Evolutionary conservation across 2,888 invertebrate species (phyloP).

Genomic region (Acleris holmiana): DNA sequence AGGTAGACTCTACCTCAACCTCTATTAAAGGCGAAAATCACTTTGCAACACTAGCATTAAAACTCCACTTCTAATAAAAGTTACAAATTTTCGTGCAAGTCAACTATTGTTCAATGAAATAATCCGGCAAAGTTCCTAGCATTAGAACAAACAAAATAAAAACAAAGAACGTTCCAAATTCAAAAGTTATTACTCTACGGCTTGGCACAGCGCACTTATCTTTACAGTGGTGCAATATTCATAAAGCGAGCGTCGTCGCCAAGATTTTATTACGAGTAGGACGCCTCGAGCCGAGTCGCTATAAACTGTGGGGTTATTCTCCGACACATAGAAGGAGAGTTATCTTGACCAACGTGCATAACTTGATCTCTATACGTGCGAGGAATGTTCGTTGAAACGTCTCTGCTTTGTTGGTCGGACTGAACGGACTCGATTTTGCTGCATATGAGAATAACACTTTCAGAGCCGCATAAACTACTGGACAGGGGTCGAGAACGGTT

Average conservation of each 20-base stretch:
- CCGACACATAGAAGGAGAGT: too few relatives aligned
- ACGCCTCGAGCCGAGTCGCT: slow-evolving; percentile 57
- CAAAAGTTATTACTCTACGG: slow-evolving; percentile 48
- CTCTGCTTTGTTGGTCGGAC: too few relatives aligned
- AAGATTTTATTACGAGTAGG: slow-evolving; percentile 74
- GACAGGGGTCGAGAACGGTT: slow-evolving; percentile 53
- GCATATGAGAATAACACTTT: slow-evolving; percentile 26
- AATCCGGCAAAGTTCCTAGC: not conserved
- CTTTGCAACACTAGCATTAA: too few relatives aligned
- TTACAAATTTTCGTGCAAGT: too few relatives aligned
- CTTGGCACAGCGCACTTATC: slow-evolving; percentile 66
- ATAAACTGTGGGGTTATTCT: slow-evolving; percentile 53
- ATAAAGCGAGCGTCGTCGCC: slow-evolving; percentile 68
- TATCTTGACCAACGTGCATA: too few relatives aligned
- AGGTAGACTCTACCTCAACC: too few relatives aligned
- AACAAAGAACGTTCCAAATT: slow-evolving; percentile 26
- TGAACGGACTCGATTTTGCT: too few relatives aligned
- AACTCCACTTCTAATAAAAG: too few relatives aligned
- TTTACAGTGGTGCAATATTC: slow-evolving; percentile 68
- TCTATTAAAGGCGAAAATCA: too few relatives aligned
- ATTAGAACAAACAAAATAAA: slow-evolving; percentile 2
- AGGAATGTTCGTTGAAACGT: too few relatives aligned
- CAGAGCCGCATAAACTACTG: slow-evolving; percentile 63
- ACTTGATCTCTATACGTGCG: too few relatives aligned
- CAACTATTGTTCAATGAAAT: too few relatives aligned